Evolutionary conservation across 2,113 vertebrate species (phyloP).

Genomic region (Pelvicachromis taeniatus): DNA sequence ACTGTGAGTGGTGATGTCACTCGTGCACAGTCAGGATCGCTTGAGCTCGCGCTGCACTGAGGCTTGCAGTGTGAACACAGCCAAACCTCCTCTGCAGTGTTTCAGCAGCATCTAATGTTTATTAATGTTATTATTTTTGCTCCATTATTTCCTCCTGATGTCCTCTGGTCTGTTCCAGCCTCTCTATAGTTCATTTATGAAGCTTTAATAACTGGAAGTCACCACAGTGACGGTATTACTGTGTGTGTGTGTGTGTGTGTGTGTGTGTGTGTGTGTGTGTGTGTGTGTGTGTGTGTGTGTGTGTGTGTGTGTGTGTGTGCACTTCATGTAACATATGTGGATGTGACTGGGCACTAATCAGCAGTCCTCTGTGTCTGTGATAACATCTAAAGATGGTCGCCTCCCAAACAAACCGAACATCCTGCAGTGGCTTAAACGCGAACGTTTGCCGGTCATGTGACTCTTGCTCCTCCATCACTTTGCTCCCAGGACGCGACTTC

Average conservation of each 20-base stretch:
- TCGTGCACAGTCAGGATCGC: background rate
- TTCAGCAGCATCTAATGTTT: background rate
- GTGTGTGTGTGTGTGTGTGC: too few species aligned
- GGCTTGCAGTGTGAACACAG: background rate
- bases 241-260: too few species aligned
- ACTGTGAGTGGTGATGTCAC: too few species aligned
- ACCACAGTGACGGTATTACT: background rate
- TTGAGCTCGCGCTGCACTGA: background rate
- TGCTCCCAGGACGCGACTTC: background rate
- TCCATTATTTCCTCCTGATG: background rate
- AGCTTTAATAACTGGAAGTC: background rate
- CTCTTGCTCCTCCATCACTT: too few species aligned
- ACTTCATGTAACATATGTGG: accelerated
- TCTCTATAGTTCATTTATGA: background rate
- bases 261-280: too few species aligned
- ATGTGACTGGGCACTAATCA: background rate
- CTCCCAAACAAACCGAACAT: background rate
- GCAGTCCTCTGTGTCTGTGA: background rate
- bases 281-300: too few species aligned
- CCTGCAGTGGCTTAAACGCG: background rate
- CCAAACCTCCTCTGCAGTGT: background rate
- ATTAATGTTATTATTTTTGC: background rate
- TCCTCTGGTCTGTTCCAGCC: background rate
- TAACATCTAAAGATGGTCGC: background rate
- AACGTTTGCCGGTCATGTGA: background rate